Evolutionary conservation across 2,888 invertebrate species (phyloP).

Genomic region (Agriopis leucophaearia): DNA sequence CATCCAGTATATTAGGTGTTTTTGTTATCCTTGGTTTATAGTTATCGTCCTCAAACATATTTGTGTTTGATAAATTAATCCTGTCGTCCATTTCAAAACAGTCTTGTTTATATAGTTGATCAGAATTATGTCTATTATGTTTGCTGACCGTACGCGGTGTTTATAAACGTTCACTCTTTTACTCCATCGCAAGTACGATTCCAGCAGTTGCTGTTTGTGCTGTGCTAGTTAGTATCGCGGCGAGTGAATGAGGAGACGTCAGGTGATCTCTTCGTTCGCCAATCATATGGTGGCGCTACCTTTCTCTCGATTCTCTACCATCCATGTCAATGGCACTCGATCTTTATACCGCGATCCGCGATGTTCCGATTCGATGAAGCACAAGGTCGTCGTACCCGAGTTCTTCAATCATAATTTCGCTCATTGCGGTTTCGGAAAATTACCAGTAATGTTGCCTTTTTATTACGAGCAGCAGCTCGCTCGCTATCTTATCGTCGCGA

Average conservation of each 20-base stretch:
- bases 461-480: slow-evolving; percentile 47
- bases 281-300: slow-evolving; percentile 49
- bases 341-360: slow-evolving; percentile 48
- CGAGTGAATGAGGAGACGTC: slow-evolving; percentile 57
- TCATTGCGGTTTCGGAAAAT: slow-evolving; percentile 50
- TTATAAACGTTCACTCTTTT: slow-evolving; percentile 74
- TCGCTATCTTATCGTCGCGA: slow-evolving; percentile 79
- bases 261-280: slow-evolving; percentile 55
- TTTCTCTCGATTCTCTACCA: slow-evolving; percentile 61
- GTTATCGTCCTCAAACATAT: not conserved
- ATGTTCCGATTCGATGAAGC: slow-evolving; percentile 50
- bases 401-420: slow-evolving; percentile 41
- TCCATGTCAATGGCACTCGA: slow-evolving; percentile 62
- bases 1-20: not conserved
- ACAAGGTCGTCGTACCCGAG: slow-evolving; percentile 60
- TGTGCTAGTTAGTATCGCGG: slow-evolving; percentile 53
- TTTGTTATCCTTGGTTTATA: not conserved
- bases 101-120: slow-evolving; percentile 20
- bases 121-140: slow-evolving; percentile 38
- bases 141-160: slow-evolving; percentile 67
- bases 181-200: slow-evolving; percentile 65
- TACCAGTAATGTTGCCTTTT: slow-evolving; percentile 58
- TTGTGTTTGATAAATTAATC: slow-evolving; percentile 19
- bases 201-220: slow-evolving; percentile 63
- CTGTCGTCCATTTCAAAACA: slow-evolving; percentile 17